These are phyloP conservation scores for Tinea semifulvella DNA, from an alignment of 2,888 invertebrate species.

Conservation along the genomic window DNA sequence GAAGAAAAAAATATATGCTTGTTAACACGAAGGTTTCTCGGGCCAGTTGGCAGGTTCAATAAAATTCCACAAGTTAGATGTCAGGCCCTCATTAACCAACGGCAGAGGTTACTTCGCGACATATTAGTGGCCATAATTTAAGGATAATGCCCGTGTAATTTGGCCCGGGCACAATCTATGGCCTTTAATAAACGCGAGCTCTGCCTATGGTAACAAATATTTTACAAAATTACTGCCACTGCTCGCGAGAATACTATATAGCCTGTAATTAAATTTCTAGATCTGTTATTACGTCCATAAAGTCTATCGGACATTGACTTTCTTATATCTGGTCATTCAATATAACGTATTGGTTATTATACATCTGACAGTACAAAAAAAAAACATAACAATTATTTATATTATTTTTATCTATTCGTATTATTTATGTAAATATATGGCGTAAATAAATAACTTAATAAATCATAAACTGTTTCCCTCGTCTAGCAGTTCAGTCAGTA, in stretches of 20 bases:
- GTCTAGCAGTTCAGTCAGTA: too few species aligned
- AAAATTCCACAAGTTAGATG: constrained; percentile 27
- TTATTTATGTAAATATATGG: too few species aligned
- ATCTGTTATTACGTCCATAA: constrained; percentile 7
- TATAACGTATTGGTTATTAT: too few species aligned
- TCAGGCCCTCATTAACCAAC: constrained; percentile 29
- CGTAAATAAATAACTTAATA: too few species aligned
- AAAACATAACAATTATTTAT: too few species aligned
- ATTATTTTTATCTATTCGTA: too few species aligned
- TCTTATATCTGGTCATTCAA: too few species aligned
- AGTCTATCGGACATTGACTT: background rate
- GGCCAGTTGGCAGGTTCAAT: constrained; percentile 17
- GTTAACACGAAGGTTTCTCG: background rate
- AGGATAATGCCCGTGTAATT: constrained; percentile 57
- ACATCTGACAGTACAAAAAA: too few species aligned
- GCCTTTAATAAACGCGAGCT: constrained; percentile 60
- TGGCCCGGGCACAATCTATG: constrained; percentile 55
- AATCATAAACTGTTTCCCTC: too few species aligned
- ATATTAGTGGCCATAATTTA: constrained; percentile 62
- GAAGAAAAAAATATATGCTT: background rate
- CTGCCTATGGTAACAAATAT: constrained; percentile 54
- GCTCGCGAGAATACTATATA: constrained; percentile 7
- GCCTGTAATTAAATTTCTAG: constrained; percentile 12
- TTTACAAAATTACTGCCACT: constrained; percentile 52
- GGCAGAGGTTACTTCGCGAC: constrained; percentile 37